Evolutionary conservation across 2,797 vertebrate genomes (phyloP).

Genomic region (Scyliorhinus canicula): DNA sequence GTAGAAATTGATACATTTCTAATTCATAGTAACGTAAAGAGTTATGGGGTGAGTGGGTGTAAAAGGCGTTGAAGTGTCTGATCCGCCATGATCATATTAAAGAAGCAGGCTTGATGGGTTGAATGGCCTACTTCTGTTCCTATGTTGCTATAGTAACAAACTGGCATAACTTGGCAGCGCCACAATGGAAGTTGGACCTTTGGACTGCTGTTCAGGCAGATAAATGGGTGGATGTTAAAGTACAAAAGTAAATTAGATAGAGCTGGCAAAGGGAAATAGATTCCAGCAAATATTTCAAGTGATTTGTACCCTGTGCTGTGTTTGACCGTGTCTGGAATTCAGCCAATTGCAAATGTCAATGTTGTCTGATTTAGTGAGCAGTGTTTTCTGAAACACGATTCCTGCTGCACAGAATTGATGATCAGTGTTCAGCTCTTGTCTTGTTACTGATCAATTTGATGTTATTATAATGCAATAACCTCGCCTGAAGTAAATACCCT

Average conservation of each 20-base stretch:
- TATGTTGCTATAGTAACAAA: background rate
- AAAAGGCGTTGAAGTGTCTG: too few relatives aligned
- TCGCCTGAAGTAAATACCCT: background rate
- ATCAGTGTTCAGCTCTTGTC: background rate
- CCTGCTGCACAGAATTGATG: background rate
- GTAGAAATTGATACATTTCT: too few relatives aligned
- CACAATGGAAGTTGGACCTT: background rate
- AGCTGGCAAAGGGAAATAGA: background rate
- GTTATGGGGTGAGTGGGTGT: too few relatives aligned
- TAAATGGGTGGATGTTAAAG: background rate
- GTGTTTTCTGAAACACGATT: background rate
- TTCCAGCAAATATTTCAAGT: background rate
- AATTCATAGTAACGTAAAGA: too few relatives aligned
- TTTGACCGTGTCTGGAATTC: background rate
- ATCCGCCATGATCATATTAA: too few relatives aligned
- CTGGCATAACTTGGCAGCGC: background rate
- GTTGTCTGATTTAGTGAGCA: background rate
- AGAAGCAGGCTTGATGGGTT: too few relatives aligned
- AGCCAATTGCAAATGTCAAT: background rate
- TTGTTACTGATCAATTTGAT: background rate
- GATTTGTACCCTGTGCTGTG: background rate
- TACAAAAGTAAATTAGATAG: background rate
- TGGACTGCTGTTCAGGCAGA: background rate
- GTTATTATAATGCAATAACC: background rate
- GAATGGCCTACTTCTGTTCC: too few relatives aligned